These are phyloP conservation scores for Calvadosia cruxmelitensis DNA, from an alignment of 30 jellyfish, hydroid and myxozoan genomes.

Conservation along the genomic window DNA sequence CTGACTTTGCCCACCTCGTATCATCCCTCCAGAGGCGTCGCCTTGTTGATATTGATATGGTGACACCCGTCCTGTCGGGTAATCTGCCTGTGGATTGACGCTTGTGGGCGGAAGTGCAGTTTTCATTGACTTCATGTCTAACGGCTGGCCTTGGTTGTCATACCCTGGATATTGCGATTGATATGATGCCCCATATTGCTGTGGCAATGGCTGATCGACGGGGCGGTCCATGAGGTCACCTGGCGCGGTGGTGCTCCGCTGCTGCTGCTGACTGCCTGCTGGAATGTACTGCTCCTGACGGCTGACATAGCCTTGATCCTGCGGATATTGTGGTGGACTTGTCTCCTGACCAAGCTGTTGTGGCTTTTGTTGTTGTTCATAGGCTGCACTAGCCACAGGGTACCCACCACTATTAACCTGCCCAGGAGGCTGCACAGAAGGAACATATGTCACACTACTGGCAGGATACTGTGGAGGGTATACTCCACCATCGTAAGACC, in stretches of 20 bases:
- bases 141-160: too few relatives aligned
- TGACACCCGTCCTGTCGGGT: too few relatives aligned
- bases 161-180: too few relatives aligned
- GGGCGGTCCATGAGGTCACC: constrained; percentile 6
- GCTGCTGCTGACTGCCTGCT: constrained; percentile 6
- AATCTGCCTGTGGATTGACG: not conserved
- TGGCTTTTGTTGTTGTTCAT: not conserved
- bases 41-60: too few relatives aligned
- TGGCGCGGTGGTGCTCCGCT: too few relatives aligned
- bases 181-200: not conserved
- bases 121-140: too few relatives aligned
- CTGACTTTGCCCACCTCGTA: not conserved
- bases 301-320: too few relatives aligned
- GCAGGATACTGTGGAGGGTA: not conserved
- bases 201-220: not conserved
- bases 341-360: not conserved
- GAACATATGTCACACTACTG: not conserved
- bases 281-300: too few relatives aligned
- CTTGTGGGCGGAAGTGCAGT: too few relatives aligned
- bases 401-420: too few relatives aligned
- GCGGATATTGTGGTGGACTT: not conserved
- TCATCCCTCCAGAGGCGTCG: not conserved
- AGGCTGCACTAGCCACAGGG: not conserved
- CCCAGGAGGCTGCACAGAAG: not conserved
- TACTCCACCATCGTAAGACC: not conserved